phyloP scores from a whole-genome alignment of 2,888 invertebrate species.

The Tricholauxania praeusta region DNA sequence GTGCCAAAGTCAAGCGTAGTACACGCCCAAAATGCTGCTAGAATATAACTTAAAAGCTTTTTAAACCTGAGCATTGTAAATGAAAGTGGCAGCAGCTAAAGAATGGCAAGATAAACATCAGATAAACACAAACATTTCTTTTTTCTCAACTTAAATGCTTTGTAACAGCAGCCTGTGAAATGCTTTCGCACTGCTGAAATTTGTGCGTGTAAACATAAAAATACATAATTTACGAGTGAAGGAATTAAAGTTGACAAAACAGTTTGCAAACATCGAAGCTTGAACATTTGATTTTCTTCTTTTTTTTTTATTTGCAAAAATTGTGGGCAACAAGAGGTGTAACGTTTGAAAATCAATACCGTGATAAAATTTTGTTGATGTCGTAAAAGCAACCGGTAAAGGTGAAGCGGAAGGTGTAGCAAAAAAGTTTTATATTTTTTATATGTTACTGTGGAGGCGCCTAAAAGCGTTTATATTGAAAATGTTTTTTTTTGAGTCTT shows the following conservation, averaged over 20 bases:
- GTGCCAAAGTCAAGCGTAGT: slow-evolving; percentile 4
- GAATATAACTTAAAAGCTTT: slow-evolving; percentile 31
- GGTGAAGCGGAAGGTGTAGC: too few relatives aligned
- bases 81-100: slow-evolving; percentile 3
- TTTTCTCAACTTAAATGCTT: too few relatives aligned
- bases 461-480: too few relatives aligned
- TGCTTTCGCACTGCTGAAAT: neutral
- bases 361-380: too few relatives aligned
- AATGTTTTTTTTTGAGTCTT: too few relatives aligned
- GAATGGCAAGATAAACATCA: neutral
- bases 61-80: slow-evolving; percentile 18
- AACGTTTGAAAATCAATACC: too few relatives aligned
- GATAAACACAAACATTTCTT: neutral
- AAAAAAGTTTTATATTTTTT: too few relatives aligned
- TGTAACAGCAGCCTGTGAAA: neutral
- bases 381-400: too few relatives aligned
- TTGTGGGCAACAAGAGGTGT: too few relatives aligned
- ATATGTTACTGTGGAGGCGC: too few relatives aligned
- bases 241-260: slow-evolving; percentile 13
- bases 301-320: too few relatives aligned
- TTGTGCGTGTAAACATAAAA: slow-evolving; percentile 25
- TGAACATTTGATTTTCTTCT: too few relatives aligned
- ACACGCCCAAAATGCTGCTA: slow-evolving; percentile 4
- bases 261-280: neutral
- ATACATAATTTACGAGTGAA: slow-evolving; percentile 16